Conservation (phyloP, 1,140 invertebrate genomes). For the Drosophila pseudoananassae region DNA sequence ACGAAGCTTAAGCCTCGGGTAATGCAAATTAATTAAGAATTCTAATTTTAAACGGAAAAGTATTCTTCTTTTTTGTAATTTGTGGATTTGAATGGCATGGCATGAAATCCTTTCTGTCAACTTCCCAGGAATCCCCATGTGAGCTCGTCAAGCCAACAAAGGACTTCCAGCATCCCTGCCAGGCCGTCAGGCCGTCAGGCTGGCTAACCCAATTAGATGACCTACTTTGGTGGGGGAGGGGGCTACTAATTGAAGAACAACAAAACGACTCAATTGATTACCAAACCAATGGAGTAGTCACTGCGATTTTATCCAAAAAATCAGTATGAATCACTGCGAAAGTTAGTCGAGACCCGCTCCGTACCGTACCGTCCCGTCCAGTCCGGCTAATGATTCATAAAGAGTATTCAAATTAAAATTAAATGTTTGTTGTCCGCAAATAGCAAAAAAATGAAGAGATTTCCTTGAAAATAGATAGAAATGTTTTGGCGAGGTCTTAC, state of each 20-base stretch:
- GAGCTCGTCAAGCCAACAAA: no score
- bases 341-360: no score
- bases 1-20: neutral
- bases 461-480: conserved; percentile 38
- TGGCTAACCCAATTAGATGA: conserved; percentile 34
- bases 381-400: conserved; percentile 26
- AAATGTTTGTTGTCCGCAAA: conserved; percentile 27
- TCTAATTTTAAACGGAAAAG: neutral
- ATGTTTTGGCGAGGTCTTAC: conserved; percentile 46
- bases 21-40: neutral
- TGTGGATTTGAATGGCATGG: no score
- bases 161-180: neutral
- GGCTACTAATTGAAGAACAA: conserved; percentile 22
- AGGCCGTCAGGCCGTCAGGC: no score
- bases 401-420: conserved; percentile 21
- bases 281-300: neutral
- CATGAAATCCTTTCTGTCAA: neutral
- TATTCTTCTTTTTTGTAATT: no score
- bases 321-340: conserved; percentile 21
- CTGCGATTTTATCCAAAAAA: neutral
- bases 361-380: no score
- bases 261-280: conserved; percentile 23
- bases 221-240: conserved; percentile 17
- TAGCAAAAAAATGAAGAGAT: neutral
- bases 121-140: conserved; percentile 4